These are phyloP conservation scores for Chaitophorus viminalis DNA, from an alignment of 2,888 invertebrate genomes.

Conservation along the genomic window DNA sequence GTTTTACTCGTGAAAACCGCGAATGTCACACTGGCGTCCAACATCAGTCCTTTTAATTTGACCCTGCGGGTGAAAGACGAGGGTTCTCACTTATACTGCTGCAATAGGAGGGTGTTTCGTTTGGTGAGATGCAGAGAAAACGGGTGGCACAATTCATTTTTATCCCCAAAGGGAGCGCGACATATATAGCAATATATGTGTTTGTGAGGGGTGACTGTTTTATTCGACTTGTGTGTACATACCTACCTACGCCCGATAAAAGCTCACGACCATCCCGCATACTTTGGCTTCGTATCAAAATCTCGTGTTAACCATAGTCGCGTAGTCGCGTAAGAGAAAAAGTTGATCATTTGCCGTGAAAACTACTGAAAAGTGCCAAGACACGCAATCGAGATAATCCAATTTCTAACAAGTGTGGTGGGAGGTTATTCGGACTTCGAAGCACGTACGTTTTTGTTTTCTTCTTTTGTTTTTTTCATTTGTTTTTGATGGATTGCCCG, in stretches of 20 bases:
- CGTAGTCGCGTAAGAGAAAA: conserved; percentile 2
- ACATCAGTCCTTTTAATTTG: conserved; percentile 51
- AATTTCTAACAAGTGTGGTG: conserved; percentile 24
- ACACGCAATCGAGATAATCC: conserved; percentile 48
- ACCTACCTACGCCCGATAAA: conserved; percentile 33
- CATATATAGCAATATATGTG: not conserved
- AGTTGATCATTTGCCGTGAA: conserved; percentile 48
- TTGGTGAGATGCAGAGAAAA: conserved; percentile 22
- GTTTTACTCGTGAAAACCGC: conserved; percentile 37
- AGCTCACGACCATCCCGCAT: conserved; percentile 29
- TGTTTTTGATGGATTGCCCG: conserved; percentile 44
- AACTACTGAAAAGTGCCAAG: conserved; percentile 45
- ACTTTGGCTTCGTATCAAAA: conserved; percentile 54
- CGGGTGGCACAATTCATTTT: conserved; percentile 58
- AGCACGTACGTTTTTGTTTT: conserved; percentile 44
- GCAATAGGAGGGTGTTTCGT: conserved; percentile 40
- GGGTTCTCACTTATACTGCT: conserved; percentile 18
- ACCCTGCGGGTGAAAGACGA: conserved; percentile 18
- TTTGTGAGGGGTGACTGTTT: conserved; percentile 54
- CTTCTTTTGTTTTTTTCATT: conserved; percentile 11
- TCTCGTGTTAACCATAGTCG: not conserved
- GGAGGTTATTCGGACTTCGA: conserved; percentile 21
- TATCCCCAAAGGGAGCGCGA: conserved; percentile 49
- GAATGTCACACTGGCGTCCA: conserved; percentile 1
- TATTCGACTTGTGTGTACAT: conserved; percentile 43